Evolutionary conservation across 2,797 vertebrate species (phyloP).

Genomic region (Agapornis canus): DNA sequence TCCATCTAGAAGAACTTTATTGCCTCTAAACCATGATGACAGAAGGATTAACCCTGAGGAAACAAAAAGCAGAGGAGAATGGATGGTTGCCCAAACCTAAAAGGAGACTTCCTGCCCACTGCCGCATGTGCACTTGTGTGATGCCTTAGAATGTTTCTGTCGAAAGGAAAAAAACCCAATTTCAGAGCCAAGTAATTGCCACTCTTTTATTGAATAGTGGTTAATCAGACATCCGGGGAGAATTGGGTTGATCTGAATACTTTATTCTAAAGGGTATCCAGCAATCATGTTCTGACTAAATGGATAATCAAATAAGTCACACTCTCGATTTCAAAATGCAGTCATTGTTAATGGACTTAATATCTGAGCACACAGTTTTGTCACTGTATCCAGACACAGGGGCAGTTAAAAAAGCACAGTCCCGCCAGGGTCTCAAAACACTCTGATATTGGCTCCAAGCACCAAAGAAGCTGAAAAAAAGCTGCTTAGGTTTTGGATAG

Average conservation of each 20-base stretch:
- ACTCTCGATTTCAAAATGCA: not conserved
- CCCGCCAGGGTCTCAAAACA: not conserved
- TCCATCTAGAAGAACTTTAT: not conserved
- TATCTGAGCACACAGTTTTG: not conserved
- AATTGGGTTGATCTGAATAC: constrained; percentile 15
- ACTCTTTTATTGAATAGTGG: not conserved
- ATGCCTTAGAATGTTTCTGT: not conserved
- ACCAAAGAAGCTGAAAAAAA: not conserved
- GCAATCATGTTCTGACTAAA: constrained; percentile 14
- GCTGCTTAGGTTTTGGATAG: not conserved
- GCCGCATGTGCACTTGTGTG: not conserved
- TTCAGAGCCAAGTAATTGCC: constrained; percentile 20
- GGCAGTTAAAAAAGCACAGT: not conserved
- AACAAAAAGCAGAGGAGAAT: constrained; percentile 1
- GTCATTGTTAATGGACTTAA: not conserved
- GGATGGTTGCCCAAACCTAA: not conserved
- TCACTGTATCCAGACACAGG: not conserved
- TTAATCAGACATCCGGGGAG: constrained; percentile 23
- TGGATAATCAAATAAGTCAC: constrained; percentile 41
- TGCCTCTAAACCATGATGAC: not conserved
- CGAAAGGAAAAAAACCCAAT: not conserved
- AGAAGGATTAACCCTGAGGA: not conserved
- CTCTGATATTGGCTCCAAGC: not conserved
- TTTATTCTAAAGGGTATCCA: constrained; percentile 26
- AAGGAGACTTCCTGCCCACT: not conserved